Base-by-base conservation (phyloP, 2,113 vertebrate genomes). In the Bucco capensis region DNA sequence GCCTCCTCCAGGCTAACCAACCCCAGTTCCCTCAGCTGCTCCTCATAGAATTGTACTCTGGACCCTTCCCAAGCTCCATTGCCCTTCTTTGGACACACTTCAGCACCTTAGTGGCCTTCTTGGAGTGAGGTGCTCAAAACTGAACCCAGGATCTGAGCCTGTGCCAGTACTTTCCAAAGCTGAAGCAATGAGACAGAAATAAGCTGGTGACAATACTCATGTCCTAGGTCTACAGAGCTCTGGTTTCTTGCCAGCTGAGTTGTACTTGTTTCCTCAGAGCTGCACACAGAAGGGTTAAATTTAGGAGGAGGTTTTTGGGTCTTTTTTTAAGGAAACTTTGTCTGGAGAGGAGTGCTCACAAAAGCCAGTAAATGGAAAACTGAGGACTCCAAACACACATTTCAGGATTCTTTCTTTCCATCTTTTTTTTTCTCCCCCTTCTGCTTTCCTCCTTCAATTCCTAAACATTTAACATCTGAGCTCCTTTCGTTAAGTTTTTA, bases 401-500 rank as follows among this genome's bases (percentile, higher is more conserved):
- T 83, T 85, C 21, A 28, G 47, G 85, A 87, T 92, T 95, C 57
- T 46, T 65, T 95, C 35, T 90, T 92, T 93, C 80, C 60, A 12
- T 81, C 12, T 35, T 31, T 69, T 61, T 67, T 78, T 38, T 33
- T 19, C 49, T 27, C 0, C 8, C 3, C 30, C 50, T 91, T 62
- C 79, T 82, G 40, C 76, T 94, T 80, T 76, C 47, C 30, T 76
- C 56, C 89, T 95, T 89, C 40, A 88, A 72, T 96, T 96, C 95
- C 65, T 80, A 66, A 82, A 89, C 67, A 33, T 90, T 87, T 64
- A 88, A 64, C 76, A 80, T 75, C 82, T 16, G 40, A 73, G 94
- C 87, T 96, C 53, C 92, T 94, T 95, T 97, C 93, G 97, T 96
- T 97, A 98, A 96, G 95, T 87, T 96, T 94, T 96, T 97, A 97